phyloP scores from a whole-genome alignment of 2,797 vertebrate species.

The Capromys pilorides region DNA sequence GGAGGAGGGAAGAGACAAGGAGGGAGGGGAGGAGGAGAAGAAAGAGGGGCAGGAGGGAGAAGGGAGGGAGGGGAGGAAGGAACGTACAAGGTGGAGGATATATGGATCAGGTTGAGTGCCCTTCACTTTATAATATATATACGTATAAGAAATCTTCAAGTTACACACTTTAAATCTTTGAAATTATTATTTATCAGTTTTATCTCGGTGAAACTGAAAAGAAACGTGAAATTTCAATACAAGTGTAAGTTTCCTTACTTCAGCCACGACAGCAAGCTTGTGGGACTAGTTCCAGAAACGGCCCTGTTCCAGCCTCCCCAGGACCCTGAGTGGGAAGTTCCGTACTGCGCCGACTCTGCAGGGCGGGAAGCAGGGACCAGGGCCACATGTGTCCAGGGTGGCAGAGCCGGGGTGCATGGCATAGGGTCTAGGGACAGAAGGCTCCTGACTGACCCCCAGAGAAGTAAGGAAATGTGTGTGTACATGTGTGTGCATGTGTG shows the following conservation, averaged over 20 bases:
- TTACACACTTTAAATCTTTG: neutral
- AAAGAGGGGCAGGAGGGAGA: too few species aligned
- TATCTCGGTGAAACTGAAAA: neutral
- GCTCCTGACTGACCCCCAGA: neutral
- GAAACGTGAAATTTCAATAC: neutral
- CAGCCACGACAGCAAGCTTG: neutral
- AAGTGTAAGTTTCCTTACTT: neutral
- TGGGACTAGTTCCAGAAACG: neutral
- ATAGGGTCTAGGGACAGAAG: neutral
- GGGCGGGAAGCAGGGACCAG: neutral
- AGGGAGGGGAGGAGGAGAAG: too few species aligned
- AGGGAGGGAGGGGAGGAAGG: too few species aligned
- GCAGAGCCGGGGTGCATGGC: neutral
- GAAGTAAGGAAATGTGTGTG: neutral
- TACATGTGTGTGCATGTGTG: neutral
- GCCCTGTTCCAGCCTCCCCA: neutral
- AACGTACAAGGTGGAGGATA: neutral
- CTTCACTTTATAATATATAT: neutral
- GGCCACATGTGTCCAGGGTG: neutral
- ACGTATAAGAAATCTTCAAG: neutral
- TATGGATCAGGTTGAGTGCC: neutral
- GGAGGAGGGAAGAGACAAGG: rapidly evolving
- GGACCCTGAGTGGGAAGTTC: neutral
- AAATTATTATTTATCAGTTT: neutral
- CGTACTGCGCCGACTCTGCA: rapidly evolving